A percentile compares a stretch with the other conserved stretches of the same genome.
Conservation (phyloP, 1,140 invertebrate genomes). For the Psilanteris sp. region DNA sequence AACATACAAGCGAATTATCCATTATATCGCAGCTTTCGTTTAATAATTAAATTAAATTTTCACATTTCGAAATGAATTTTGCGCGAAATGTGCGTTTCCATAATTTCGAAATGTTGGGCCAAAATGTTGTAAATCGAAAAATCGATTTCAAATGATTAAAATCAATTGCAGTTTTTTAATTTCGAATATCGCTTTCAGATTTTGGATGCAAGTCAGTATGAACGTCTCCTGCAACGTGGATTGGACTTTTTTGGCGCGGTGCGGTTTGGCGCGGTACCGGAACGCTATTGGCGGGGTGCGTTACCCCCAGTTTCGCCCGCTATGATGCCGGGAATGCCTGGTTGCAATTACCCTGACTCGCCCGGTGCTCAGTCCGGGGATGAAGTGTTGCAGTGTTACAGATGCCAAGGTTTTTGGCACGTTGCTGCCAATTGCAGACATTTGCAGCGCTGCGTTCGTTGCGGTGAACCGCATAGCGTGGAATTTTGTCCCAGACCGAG, state of each 20-base stretch:
- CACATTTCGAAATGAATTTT: too few species aligned
- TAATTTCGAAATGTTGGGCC: too few species aligned
- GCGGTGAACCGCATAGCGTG: slow-evolving; percentile 80
- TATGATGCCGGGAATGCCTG: neutral
- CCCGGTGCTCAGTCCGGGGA: slow-evolving; percentile 60
- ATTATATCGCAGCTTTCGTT: too few species aligned
- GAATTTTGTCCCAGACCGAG: slow-evolving; percentile 78
- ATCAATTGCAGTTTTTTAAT: slow-evolving; percentile 1
- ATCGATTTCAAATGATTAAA: too few species aligned
- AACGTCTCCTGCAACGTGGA: slow-evolving; percentile 75
- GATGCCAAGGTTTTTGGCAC: slow-evolving; percentile 82
- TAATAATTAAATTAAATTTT: too few species aligned
- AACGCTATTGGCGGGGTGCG: slow-evolving; percentile 71
- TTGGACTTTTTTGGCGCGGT: slow-evolving; percentile 78
- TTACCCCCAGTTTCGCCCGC: neutral
- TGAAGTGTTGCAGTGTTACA: slow-evolving; percentile 77
- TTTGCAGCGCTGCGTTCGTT: slow-evolving; percentile 79
- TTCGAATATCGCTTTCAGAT: slow-evolving; percentile 64
- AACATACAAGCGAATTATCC: too few species aligned
- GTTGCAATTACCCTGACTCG: slow-evolving; percentile 26
- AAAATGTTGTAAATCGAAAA: too few species aligned
- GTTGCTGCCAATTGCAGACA: slow-evolving; percentile 80
- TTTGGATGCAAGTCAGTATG: slow-evolving; percentile 75
- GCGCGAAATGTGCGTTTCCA: too few species aligned
- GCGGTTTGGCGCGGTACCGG: slow-evolving; percentile 76